These are phyloP conservation scores for Chloromyia formosa DNA, from an alignment of 2,888 invertebrate species.

Conservation along the genomic window DNA sequence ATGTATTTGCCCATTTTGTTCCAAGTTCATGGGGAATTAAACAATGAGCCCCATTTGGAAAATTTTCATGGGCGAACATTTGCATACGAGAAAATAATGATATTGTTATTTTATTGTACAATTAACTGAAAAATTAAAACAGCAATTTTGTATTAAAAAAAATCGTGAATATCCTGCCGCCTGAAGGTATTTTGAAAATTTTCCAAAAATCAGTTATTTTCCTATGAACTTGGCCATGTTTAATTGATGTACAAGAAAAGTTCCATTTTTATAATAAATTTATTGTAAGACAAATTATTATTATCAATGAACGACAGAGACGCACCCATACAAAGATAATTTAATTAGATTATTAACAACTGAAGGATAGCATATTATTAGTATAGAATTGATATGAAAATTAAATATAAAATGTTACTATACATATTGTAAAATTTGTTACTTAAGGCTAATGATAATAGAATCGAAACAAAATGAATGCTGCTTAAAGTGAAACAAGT, in stretches of 20 bases:
- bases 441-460: conserved; percentile 31
- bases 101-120: background rate
- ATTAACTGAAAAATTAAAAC: background rate
- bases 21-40: conserved; percentile 32
- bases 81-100: background rate
- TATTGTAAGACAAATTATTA: background rate
- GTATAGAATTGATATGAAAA: background rate
- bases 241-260: background rate
- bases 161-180: background rate
- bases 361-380: background rate
- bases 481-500: background rate
- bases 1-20: background rate
- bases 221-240: conserved; percentile 22
- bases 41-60: conserved; percentile 37
- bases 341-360: too few relatives aligned
- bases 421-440: conserved; percentile 4
- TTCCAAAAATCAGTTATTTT: conserved; percentile 33
- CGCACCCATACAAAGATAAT: too few relatives aligned
- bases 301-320: background rate
- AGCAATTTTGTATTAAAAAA: too few relatives aligned
- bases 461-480: background rate
- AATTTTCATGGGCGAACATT: background rate
- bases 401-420: background rate
- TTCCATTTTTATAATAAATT: background rate
- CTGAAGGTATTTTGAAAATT: conserved; percentile 12